These are phyloP conservation scores for Pipistrellus kuhlii DNA, from an alignment of 2,797 vertebrate species.

Conservation along the genomic window DNA sequence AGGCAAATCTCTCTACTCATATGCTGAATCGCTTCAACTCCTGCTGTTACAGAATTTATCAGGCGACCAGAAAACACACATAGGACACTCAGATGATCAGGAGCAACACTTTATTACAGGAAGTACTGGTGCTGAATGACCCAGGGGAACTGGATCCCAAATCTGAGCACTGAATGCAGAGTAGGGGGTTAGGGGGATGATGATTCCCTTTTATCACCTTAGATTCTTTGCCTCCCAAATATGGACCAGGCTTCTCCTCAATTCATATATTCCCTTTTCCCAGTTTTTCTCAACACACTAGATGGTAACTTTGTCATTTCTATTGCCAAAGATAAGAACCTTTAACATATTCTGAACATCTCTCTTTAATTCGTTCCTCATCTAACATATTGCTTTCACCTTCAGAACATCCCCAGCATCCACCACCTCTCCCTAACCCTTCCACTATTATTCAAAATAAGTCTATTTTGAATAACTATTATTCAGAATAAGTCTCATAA, in stretches of 20 bases:
- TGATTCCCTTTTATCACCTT: too few species aligned
- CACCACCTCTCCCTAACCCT: not conserved
- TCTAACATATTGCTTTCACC: not conserved
- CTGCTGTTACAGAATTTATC: too few species aligned
- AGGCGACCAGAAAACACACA: too few species aligned
- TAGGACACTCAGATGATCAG: too few species aligned
- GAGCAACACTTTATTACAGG: too few species aligned
- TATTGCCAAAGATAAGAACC: not conserved
- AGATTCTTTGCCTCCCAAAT: too few species aligned
- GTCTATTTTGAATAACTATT: too few species aligned
- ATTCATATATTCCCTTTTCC: not conserved
- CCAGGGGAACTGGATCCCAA: too few species aligned
- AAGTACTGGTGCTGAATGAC: too few species aligned
- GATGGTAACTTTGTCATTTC: not conserved
- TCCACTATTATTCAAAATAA: not conserved
- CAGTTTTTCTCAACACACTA: not conserved
- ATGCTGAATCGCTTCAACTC: not conserved
- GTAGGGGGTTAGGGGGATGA: accelerated
- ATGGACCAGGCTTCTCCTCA: not conserved
- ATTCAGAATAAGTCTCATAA: not conserved
- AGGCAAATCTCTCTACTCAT: not conserved
- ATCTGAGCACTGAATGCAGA: too few species aligned
- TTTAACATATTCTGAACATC: not conserved
- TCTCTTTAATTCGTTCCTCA: not conserved
- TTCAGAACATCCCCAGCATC: not conserved